Base-by-base conservation (phyloP, 2,797 vertebrate genomes). In the Macropus fuliginosus region DNA sequence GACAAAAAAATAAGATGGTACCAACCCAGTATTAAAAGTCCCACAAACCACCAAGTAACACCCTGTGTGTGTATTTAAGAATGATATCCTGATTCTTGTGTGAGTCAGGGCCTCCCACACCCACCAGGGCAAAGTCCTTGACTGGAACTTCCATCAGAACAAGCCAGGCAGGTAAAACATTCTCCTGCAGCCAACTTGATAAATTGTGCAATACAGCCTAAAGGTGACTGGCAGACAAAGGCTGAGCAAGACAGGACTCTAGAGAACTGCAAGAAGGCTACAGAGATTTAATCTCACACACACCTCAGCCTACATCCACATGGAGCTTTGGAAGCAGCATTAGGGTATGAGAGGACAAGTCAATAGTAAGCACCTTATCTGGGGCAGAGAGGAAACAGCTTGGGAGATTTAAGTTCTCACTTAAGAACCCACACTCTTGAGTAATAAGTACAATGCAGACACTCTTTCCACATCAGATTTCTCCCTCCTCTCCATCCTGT, bases 51-150 rank as follows among this genome's bases (percentile, higher is more conserved):
- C 27, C 54, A 93, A 27, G 54, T n/a, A 55, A n/a, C 40, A 50
- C 90, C 92, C 24, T 29, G 54, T 81, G 55, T 34, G 56, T 34
- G 13, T 13, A 50, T 91, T n/a, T 46, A 46, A 18, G 24, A 46
- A 24, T 24, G 18, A 52, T 16, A 57, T 90, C 94, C 81, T 93
- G 87, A 94, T 91, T 81, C 92, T 40, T 0, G 46, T 3, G 91
- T 98, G 98, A 98, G 94, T 98, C 98, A 98, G 0, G 0, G 54
- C 94, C 93, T 66, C 96, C 98, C 97, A 97, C 96, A n/a, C 97
- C 97, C 95, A 96, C 91, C 9, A 27, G 94, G 93, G 90, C 93
- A 96, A 93, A 93, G 96, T 95, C 81, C 6, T 91, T 34, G 90
- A 91, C 95, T 96, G 96, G 97, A 96, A 97, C 95, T 93, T 14